Percentiles rank a stretch among this genome's conserved stretches.
Evolutionary conservation across 2,113 vertebrate species (phyloP).

Genomic region (Heterochromis multidens): DNA sequence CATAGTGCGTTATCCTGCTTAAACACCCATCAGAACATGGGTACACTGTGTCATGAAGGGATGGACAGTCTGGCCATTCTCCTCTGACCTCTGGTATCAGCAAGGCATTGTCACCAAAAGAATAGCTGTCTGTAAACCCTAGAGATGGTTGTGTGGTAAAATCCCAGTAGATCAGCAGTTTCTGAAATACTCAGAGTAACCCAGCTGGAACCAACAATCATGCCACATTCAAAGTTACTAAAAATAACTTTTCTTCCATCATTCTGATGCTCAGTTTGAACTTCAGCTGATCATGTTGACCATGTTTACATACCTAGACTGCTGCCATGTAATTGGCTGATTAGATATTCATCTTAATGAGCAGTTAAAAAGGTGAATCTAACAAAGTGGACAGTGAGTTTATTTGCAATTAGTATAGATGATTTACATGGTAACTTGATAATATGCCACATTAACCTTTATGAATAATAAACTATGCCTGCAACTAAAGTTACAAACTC

Average conservation of each 20-base stretch:
- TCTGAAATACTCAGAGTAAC: background rate
- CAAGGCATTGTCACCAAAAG: background rate
- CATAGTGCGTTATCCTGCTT: background rate
- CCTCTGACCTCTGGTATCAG: background rate
- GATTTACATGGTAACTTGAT: background rate
- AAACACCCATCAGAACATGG: background rate
- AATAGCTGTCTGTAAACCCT: too few relatives aligned
- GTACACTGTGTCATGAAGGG: background rate
- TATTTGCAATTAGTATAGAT: background rate
- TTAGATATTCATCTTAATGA: background rate
- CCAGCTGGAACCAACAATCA: background rate
- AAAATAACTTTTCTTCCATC: background rate
- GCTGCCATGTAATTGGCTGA: background rate
- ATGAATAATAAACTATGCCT: background rate
- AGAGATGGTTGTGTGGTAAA: too few relatives aligned
- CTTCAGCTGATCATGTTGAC: background rate
- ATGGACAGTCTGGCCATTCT: background rate
- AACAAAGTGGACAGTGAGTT: background rate
- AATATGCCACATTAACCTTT: background rate
- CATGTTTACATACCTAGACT: background rate
- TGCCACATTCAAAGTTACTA: fast-evolving
- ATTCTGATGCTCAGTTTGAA: background rate
- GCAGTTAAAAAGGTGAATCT: background rate
- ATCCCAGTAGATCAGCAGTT: background rate
- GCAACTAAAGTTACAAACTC: background rate